Evolutionary conservation across 1,140 invertebrate genomes (phyloP), one percentile per base, ranked within the genome.

Genomic region (Teleopsis dalmanni): DNA sequence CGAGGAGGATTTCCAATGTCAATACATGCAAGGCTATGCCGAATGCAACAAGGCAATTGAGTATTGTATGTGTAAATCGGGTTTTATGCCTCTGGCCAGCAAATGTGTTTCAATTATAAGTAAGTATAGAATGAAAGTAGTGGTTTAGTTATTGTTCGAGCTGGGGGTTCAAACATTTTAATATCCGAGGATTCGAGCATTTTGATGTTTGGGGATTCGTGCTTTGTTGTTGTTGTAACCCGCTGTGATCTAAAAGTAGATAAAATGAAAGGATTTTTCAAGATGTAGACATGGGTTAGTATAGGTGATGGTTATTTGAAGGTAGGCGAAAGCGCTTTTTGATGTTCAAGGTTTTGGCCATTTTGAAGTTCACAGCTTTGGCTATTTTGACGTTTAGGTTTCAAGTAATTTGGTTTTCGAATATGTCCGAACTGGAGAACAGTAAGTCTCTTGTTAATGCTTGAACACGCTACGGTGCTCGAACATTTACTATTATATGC

Each of bases 1-100:
- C 22, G 65, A 67, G 19, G 11, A 3, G n/a, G 25, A 47, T 7
- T 41, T 37, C 1, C 64, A 67, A 40, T 67, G 64, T 35, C 56
- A 59, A 35, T 11, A 19, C 13, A 18, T 31, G 13, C 56, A 64
- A 19, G 37, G 38, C 14, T 61, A 55, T 19, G 56, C 58, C 26
- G 27, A 54, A 10, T 68, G 65, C 22, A 46, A 56, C 2, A 7
- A 18, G 7, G 21, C 31, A 3, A 43, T 23, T 10, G 21, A 46
- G 6, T 51, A 14, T 11, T 67, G 64, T 41, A 23, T 50, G 4
- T 67, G 64, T 42, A 52, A 49, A 21, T n/a, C 38, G 0, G 18
- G 51, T 7, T 65, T 62, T 22, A 52, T 57, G 10, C n/a, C 10
- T 10, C 50, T 62, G n/a, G 9, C 43, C 14, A 54, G 54, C n/a